Conservation (phyloP, 1,140 invertebrate species). For the Nasonia vitripennis region DNA sequence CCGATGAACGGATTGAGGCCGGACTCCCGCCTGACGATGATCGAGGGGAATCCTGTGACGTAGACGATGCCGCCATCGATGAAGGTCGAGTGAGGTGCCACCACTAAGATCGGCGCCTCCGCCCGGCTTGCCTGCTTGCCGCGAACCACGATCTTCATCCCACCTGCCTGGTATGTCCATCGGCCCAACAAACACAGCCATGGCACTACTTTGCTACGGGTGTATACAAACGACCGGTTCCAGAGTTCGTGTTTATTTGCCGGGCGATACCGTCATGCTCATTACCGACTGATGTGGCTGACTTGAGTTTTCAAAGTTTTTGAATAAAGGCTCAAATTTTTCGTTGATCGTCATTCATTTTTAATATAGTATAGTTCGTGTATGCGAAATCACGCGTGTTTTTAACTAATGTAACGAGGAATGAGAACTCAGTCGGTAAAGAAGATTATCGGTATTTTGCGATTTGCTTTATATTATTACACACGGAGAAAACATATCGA, state of each 20-base stretch:
- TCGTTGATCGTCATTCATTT: too few relatives aligned
- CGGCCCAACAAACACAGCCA: conserved; percentile 83
- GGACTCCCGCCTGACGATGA: conserved; percentile 87
- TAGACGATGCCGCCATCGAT: conserved; percentile 89
- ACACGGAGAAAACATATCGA: too few relatives aligned
- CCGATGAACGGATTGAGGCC: conserved; percentile 86
- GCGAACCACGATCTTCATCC: conserved; percentile 86
- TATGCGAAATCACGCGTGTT: too few relatives aligned
- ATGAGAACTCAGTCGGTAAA: neutral
- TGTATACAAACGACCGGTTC: neutral
- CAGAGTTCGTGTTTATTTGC: neutral
- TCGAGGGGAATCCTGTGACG: conserved; percentile 85
- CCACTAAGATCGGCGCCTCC: conserved; percentile 89
- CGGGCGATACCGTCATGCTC: too few relatives aligned
- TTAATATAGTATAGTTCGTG: too few relatives aligned
- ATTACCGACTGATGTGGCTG: too few relatives aligned
- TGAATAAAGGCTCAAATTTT: too few relatives aligned
- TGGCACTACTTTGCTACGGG: conserved; percentile 73
- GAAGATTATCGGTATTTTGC: neutral
- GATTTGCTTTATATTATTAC: too few relatives aligned
- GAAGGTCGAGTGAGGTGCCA: conserved; percentile 91
- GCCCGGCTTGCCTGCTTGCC: conserved; percentile 82
- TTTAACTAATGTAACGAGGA: too few relatives aligned
- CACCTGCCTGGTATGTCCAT: conserved; percentile 83
- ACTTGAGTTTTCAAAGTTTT: too few relatives aligned